Conservation (phyloP, 2,797 vertebrate species). For the Paramormyrops hopkinsi region DNA sequence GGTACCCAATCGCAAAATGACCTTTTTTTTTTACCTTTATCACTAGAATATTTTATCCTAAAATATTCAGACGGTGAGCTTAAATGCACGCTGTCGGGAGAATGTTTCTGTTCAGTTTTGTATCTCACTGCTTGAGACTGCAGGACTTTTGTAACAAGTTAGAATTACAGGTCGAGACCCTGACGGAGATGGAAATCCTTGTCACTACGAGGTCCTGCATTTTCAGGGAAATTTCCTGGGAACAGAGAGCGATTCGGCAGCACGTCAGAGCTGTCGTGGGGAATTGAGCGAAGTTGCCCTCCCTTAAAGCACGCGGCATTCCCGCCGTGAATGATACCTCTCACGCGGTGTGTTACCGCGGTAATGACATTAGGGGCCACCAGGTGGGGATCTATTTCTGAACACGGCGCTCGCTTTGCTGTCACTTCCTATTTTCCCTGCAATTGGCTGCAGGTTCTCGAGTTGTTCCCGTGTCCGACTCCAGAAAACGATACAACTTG, state of each 20-base stretch:
- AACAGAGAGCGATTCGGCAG: slow-evolving; percentile 25
- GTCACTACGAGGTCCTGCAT: not conserved
- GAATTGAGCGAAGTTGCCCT: slow-evolving; percentile 54
- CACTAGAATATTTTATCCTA: not conserved
- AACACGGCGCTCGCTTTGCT: slow-evolving; percentile 66
- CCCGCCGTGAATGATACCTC: slow-evolving; percentile 59
- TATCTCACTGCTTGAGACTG: not conserved
- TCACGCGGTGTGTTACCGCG: slow-evolving; percentile 69
- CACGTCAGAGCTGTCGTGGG: slow-evolving; percentile 54
- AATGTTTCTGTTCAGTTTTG: not conserved
- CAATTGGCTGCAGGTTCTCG: slow-evolving; percentile 71
- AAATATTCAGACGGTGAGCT: not conserved
- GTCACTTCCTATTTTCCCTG: slow-evolving; percentile 72
- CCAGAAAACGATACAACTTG: slow-evolving; percentile 69
- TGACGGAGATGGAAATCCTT: slow-evolving; percentile 1
- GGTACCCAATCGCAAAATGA: not conserved
- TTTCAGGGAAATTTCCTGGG: slow-evolving; percentile 6
- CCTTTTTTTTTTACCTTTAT: not conserved
- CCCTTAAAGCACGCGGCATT: slow-evolving; percentile 43
- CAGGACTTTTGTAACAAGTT: not conserved
- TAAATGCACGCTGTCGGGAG: not conserved
- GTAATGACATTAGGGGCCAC: slow-evolving; percentile 77
- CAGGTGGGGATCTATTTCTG: slow-evolving; percentile 70
- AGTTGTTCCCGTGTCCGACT: slow-evolving; percentile 60
- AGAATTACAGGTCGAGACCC: not conserved